Evolutionary conservation across 1,140 invertebrate species (phyloP).

Genomic region (Araneus ventricosus): DNA sequence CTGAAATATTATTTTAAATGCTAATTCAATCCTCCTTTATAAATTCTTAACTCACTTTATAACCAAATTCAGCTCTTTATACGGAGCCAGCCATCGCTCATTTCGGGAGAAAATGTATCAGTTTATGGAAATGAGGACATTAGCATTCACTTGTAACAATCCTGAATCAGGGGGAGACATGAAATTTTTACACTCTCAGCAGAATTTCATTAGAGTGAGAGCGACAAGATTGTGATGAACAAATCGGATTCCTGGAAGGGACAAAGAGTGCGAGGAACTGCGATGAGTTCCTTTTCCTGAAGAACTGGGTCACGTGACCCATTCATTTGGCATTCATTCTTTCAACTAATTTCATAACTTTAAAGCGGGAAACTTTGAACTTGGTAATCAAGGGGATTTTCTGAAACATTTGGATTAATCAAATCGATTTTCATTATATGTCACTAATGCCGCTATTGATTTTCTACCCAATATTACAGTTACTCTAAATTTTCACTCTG

Average conservation of each 20-base stretch:
- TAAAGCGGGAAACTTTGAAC: not conserved
- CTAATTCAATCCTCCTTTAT: not conserved
- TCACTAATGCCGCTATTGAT: no score
- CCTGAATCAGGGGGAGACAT: not conserved
- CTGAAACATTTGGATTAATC: not conserved
- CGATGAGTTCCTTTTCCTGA: not conserved
- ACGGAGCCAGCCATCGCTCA: not conserved
- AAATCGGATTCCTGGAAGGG: not conserved
- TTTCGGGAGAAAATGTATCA: not conserved
- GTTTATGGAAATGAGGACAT: not conserved
- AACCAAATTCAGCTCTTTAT: not conserved
- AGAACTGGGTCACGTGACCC: not conserved
- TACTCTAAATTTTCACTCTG: no score
- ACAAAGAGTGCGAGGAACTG: no score
- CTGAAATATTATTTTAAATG: not conserved
- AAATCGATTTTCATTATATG: not conserved
- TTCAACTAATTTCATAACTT: not conserved
- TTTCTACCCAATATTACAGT: no score
- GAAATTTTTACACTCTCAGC: not conserved
- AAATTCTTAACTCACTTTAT: not conserved
- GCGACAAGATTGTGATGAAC: not conserved
- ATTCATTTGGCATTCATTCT: not conserved
- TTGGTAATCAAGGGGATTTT: not conserved
- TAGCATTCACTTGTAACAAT: not conserved
- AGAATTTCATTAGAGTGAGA: not conserved